phyloP scores from a whole-genome alignment of 1,140 invertebrate genomes.

The Platorchestia sp. region DNA sequence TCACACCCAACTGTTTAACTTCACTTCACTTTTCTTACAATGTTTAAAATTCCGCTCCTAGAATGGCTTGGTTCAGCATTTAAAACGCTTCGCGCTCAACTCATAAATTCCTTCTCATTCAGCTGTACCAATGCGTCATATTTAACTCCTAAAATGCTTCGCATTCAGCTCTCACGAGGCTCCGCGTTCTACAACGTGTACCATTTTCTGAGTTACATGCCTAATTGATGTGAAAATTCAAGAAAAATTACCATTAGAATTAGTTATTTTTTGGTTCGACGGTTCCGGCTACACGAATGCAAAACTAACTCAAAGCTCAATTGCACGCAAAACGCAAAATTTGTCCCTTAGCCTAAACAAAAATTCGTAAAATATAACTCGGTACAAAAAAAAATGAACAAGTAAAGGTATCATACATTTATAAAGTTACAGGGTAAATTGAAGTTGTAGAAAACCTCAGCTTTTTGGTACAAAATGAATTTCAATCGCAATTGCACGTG shows the following conservation, averaged over 20 bases:
- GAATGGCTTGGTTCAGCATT: too few species aligned
- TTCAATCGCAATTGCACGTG: background rate
- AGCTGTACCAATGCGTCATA: too few species aligned
- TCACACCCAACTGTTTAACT: too few species aligned
- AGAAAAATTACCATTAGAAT: background rate
- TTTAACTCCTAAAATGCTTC: too few species aligned
- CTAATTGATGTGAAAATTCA: background rate
- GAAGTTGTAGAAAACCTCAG: background rate
- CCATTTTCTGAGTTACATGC: background rate
- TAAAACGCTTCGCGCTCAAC: too few species aligned
- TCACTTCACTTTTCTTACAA: too few species aligned
- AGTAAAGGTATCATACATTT: background rate
- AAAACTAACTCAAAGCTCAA: background rate
- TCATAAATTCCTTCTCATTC: too few species aligned
- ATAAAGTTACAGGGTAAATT: background rate
- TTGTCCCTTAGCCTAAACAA: background rate
- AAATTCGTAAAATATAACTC: background rate
- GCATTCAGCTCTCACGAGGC: background rate
- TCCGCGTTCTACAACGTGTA: background rate
- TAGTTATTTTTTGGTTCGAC: background rate
- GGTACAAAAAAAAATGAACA: background rate
- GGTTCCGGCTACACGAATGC: background rate
- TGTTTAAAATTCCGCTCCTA: too few species aligned
- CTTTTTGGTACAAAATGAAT: background rate
- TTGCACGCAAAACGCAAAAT: background rate